These are phyloP conservation scores for Eupithecia exiguata DNA, from an alignment of 2,888 invertebrate species.

Conservation along the genomic window DNA sequence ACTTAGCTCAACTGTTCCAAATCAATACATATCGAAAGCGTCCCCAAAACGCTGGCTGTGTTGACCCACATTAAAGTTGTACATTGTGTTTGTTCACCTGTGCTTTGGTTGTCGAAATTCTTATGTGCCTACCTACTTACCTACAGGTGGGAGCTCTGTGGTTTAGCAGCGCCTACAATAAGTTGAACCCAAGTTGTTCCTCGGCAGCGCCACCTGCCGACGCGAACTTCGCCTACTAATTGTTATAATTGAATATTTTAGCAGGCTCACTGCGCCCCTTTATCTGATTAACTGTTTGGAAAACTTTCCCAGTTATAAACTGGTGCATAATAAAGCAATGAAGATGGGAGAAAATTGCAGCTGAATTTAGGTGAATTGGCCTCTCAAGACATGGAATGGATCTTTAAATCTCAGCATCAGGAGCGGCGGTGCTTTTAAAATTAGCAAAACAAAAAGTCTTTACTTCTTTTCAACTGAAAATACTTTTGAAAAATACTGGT, in stretches of 20 bases:
- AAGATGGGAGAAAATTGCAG: conserved; percentile 16
- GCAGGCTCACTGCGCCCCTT: conserved; percentile 30
- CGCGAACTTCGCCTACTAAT: conserved; percentile 34
- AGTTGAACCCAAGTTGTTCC: conserved; percentile 14
- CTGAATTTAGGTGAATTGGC: conserved; percentile 13
- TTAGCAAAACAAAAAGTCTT: conserved; percentile 9
- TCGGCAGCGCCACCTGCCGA: conserved; percentile 28
- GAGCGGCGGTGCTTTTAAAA: conserved; percentile 5
- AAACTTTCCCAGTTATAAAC: conserved; percentile 31
- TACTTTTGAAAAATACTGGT: background rate
- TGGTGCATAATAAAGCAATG: conserved; percentile 29
- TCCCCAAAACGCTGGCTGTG: background rate
- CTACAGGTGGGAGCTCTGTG: background rate
- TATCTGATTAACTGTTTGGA: conserved; percentile 36
- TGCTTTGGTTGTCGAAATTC: background rate
- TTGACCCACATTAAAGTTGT: background rate
- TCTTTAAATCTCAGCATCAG: conserved; percentile 8
- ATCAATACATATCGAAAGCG: background rate
- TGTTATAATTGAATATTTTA: conserved; percentile 40
- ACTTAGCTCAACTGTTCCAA: background rate
- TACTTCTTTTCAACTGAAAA: conserved; percentile 1
- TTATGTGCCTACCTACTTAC: background rate
- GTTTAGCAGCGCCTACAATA: background rate
- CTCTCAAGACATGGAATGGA: conserved; percentile 6
- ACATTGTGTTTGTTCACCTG: background rate